Evolutionary conservation across 2,113 vertebrate genomes (phyloP).

Genomic region (Castor canadensis): DNA sequence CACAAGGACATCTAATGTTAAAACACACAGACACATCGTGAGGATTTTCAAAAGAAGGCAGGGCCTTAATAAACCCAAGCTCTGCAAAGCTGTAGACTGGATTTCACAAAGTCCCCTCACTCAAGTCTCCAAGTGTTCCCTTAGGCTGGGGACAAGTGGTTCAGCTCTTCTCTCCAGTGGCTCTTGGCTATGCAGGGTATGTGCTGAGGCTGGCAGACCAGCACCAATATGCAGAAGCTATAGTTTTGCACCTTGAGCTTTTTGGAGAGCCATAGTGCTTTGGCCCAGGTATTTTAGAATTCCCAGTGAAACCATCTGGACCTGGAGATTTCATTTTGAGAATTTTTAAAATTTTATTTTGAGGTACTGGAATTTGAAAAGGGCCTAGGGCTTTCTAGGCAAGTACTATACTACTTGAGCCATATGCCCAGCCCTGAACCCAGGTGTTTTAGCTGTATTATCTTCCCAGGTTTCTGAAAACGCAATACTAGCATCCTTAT

Average conservation of each 20-base stretch:
- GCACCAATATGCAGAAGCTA: neutral
- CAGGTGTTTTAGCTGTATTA: neutral
- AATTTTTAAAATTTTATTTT: too few species aligned
- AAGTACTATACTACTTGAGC: too few species aligned
- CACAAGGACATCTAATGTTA: neutral
- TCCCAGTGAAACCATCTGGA: too few species aligned
- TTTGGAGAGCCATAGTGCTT: neutral
- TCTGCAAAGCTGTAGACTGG: accelerated
- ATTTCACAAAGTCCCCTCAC: accelerated
- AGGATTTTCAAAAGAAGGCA: neutral
- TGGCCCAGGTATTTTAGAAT: neutral
- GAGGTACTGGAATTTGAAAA: too few species aligned
- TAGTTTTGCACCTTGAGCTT: neutral
- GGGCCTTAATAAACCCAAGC: accelerated
- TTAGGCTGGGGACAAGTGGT: accelerated
- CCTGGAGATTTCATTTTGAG: too few species aligned
- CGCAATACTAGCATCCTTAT: accelerated
- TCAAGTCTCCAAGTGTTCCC: accelerated
- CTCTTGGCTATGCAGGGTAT: accelerated
- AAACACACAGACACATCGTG: accelerated
- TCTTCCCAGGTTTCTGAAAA: neutral
- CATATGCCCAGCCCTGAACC: too few species aligned
- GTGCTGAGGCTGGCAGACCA: accelerated
- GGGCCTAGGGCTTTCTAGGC: too few species aligned
- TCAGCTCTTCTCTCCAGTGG: too few species aligned